These are phyloP conservation scores for Benthosema pterotum DNA, from an alignment of 2,797 vertebrate species.

Conservation along the genomic window DNA sequence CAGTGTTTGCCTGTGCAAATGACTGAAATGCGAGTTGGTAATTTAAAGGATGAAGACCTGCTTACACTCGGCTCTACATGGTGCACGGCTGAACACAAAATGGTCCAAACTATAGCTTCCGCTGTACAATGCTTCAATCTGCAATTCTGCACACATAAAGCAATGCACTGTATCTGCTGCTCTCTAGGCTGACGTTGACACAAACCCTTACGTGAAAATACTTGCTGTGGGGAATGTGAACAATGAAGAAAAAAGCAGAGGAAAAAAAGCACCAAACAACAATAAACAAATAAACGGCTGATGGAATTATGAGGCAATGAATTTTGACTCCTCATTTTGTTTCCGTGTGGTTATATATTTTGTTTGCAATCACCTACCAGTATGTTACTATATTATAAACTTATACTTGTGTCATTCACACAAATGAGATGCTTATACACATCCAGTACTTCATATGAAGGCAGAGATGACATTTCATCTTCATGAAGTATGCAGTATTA, in stretches of 20 bases:
- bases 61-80: no score
- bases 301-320: conserved; percentile 47
- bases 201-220: conserved; percentile 52
- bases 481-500: conserved; percentile 10
- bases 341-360: neutral
- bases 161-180: conserved; percentile 55
- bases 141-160: conserved; percentile 48
- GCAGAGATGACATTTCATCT: conserved; percentile 22
- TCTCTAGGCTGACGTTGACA: conserved; percentile 43
- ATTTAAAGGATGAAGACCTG: no score
- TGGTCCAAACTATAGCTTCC: conserved; percentile 42
- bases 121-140: conserved; percentile 71
- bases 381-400: no score
- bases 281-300: conserved; percentile 54
- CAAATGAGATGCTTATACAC: neutral
- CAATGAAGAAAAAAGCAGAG: conserved; percentile 42
- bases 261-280: conserved; percentile 4
- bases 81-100: no score
- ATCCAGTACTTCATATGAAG: neutral
- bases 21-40: no score
- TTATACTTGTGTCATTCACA: no score
- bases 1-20: no score
- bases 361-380: no score
- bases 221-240: conserved; percentile 69
- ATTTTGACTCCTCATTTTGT: conserved; percentile 13